Evolutionary conservation across 2,888 invertebrate species (phyloP).

Genomic region (Amblyjoppa fuscipennis): DNA sequence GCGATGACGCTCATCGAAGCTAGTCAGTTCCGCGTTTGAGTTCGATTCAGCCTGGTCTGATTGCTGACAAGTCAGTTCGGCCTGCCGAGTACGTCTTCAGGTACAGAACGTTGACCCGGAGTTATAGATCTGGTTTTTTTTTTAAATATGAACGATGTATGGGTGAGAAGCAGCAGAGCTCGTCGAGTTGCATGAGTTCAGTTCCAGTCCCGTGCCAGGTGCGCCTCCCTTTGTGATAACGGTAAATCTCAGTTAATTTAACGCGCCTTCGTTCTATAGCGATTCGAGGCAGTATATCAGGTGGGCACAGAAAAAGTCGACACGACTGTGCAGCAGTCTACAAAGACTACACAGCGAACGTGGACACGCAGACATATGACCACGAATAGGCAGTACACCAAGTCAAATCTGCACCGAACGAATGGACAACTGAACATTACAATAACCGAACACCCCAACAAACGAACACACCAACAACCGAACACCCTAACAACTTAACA

Average conservation of each 20-base stretch:
- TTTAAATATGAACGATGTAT: not conserved
- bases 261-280: not conserved
- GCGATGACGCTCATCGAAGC: not conserved
- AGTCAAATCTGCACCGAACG: too few species aligned
- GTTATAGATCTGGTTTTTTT: constrained; percentile 48
- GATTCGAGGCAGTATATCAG: not conserved
- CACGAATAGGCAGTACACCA: too few species aligned
- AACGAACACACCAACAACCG: too few species aligned
- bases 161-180: constrained; percentile 9
- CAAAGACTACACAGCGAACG: too few species aligned
- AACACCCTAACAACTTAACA: too few species aligned
- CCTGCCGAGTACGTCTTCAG: constrained; percentile 1
- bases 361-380: too few species aligned
- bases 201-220: constrained; percentile 25
- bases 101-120: constrained; percentile 71
- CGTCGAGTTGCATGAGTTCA: constrained; percentile 48
- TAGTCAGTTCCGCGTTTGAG: constrained; percentile 21
- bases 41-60: constrained; percentile 8
- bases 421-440: too few species aligned
- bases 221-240: constrained; percentile 44
- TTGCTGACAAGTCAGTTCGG: not conserved
- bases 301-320: too few species aligned
- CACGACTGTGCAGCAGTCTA: too few species aligned
- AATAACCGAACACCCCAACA: too few species aligned
- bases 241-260: constrained; percentile 33